Conservation (phyloP, 1,140 invertebrate species). For the Rhyacophila brunnea region DNA sequence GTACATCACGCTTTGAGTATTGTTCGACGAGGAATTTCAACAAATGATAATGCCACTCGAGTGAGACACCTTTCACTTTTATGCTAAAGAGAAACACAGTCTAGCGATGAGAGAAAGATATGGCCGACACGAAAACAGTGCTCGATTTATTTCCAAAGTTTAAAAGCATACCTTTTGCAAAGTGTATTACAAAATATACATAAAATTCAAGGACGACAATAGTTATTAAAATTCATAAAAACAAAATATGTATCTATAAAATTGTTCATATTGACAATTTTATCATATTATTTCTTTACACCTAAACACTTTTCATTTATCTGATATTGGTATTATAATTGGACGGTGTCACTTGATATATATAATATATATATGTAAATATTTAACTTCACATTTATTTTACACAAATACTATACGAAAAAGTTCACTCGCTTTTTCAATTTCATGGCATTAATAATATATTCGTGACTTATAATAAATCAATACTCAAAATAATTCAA, state of each 20-base stretch:
- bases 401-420: constrained; percentile 8
- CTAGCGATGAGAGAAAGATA: no score
- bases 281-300: constrained; percentile 9
- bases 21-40: not conserved
- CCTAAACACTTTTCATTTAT: constrained; percentile 25
- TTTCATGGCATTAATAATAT: constrained; percentile 16
- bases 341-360: constrained; percentile 36
- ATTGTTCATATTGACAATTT: constrained; percentile 15
- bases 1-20: constrained; percentile 20
- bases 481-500: no score
- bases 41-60: not conserved
- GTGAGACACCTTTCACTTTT: not conserved
- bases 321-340: constrained; percentile 34
- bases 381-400: constrained; percentile 19
- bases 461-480: no score
- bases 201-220: not conserved
- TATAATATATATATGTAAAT: no score
- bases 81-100: no score
- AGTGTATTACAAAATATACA: not conserved
- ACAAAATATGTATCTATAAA: not conserved
- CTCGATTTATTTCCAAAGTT: not conserved
- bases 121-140: no score
- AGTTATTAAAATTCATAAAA: not conserved
- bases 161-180: not conserved
- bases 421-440: constrained; percentile 1